Conservation (phyloP, 2,888 invertebrate species). For the Drosophila demipolita region DNA sequence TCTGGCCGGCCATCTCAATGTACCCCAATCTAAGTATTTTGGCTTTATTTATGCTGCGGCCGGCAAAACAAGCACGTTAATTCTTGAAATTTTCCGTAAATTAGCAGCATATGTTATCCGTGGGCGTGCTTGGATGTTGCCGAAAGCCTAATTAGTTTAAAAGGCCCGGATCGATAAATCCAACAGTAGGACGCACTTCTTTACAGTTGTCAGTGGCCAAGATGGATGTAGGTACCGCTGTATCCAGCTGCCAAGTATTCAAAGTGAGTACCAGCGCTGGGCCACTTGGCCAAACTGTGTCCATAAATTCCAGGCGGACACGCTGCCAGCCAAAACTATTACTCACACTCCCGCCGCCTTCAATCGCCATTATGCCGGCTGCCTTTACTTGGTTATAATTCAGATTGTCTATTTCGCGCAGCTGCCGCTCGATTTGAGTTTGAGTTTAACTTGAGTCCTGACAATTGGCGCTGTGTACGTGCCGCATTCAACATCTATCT, state of each 20-base stretch:
- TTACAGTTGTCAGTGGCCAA: conserved; percentile 72
- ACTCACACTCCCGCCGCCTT: conserved; percentile 66
- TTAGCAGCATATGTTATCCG: conserved; percentile 53
- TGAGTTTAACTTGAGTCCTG: conserved; percentile 34
- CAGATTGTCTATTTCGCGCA: conserved; percentile 79
- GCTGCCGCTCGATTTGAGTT: conserved; percentile 77
- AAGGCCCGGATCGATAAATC: conserved; percentile 68
- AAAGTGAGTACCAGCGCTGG: conserved; percentile 59
- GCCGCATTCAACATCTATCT: conserved; percentile 46
- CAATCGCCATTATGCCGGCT: conserved; percentile 31
- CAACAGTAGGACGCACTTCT: conserved; percentile 70
- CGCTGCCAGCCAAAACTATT: conserved; percentile 76
- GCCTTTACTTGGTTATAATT: conserved; percentile 65
- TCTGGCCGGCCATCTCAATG: conserved; percentile 21
- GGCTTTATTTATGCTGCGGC: conserved; percentile 63
- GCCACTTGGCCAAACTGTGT: conserved; percentile 67
- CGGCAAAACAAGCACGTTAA: conserved; percentile 74
- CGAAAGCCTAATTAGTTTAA: conserved; percentile 74
- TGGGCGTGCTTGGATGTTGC: conserved; percentile 19
- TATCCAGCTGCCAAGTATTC: conserved; percentile 62
- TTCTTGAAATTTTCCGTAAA: conserved; percentile 57
- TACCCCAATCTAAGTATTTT: conserved; percentile 44
- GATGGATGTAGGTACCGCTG: conserved; percentile 56
- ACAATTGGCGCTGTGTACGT: conserved; percentile 55
- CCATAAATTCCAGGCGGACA: conserved; percentile 68